A percentile compares a stretch with the other conserved stretches of the same genome.
Conservation (phyloP, 2,888 invertebrate species). For the Globia sparganii region DNA sequence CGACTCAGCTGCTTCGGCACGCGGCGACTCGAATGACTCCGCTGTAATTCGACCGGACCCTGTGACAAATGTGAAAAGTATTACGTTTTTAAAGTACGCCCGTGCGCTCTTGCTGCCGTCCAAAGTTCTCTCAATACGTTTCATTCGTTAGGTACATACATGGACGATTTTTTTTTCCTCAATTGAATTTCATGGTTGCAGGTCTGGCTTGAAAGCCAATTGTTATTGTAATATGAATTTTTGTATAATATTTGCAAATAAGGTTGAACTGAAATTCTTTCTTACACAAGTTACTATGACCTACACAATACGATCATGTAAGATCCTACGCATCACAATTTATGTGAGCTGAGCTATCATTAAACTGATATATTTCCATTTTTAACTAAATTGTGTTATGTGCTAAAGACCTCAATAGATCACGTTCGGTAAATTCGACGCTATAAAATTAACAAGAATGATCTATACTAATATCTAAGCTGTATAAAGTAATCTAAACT, state of each 20-base stretch:
- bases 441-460: neutral
- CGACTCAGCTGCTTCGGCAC: slow-evolving; percentile 77
- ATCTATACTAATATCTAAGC: neutral
- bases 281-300: neutral
- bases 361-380: neutral
- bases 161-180: slow-evolving; percentile 12
- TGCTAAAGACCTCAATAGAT: neutral
- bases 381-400: neutral
- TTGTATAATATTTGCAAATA: slow-evolving; percentile 3
- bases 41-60: slow-evolving; percentile 80
- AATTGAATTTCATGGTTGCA: slow-evolving; percentile 37
- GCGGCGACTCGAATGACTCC: slow-evolving; percentile 81
- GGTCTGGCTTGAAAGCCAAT: slow-evolving; percentile 7
- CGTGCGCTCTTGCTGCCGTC: slow-evolving; percentile 57
- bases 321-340: neutral
- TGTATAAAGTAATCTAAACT: neutral
- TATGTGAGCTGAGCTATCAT: neutral
- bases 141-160: slow-evolving; percentile 40
- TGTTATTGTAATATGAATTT: slow-evolving; percentile 14
- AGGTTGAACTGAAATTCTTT: neutral
- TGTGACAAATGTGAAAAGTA: slow-evolving; percentile 86
- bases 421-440: neutral
- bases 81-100: slow-evolving; percentile 77
- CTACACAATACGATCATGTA: neutral
- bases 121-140: slow-evolving; percentile 48